Evolutionary conservation across 2,888 invertebrate genomes (phyloP), one percentile per base, ranked within the genome.

Genomic region (Scaptomyza tumidula): DNA sequence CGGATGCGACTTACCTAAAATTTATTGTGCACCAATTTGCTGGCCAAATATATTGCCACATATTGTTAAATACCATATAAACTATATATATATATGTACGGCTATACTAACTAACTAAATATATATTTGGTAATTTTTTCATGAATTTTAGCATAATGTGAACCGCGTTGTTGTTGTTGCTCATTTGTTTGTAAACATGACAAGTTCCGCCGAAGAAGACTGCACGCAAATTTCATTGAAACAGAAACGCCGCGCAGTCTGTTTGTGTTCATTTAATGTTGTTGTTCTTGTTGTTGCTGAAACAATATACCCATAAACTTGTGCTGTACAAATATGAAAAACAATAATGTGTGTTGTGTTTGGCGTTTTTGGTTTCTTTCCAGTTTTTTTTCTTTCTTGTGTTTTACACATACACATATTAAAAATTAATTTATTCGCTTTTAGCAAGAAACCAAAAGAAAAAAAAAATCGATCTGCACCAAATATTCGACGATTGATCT

Each of bases 271-370:
- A 71, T 41, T 78, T 75, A 71, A 72, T 59, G 57, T 64, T 73
- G 53, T 68, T 68, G 19, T 74, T 68, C 29, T 29, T 68, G 35
- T 72, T 80, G 55, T 65, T 81, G 80, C 69, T 82, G 82, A 72
- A 87, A 87, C 86, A 87, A 87, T 79, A 83, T 82, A 86, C 72
- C 63, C 86, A 85, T 85, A 82, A 83, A 81, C 77, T 48, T 82
- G 71, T 65, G 66, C 74, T 87, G 74, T 71, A 81, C 76, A 87
- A 85, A 81, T 85, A 83, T 71, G 70, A 81, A 80, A 77, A 74
- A 64, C 70, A 63, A 75, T 54, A 80, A 67, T 54, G 54, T 54
- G 56, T 53, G 33, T 50, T 53, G 76, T 49, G 11, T 37, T 35
- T 48, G 39, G 57, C 31, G 11, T 24, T 48, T 43, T 52, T 59